phyloP scores from a whole-genome alignment of 1,140 invertebrate species.

The Macrotrachela quadricornifera region DNA sequence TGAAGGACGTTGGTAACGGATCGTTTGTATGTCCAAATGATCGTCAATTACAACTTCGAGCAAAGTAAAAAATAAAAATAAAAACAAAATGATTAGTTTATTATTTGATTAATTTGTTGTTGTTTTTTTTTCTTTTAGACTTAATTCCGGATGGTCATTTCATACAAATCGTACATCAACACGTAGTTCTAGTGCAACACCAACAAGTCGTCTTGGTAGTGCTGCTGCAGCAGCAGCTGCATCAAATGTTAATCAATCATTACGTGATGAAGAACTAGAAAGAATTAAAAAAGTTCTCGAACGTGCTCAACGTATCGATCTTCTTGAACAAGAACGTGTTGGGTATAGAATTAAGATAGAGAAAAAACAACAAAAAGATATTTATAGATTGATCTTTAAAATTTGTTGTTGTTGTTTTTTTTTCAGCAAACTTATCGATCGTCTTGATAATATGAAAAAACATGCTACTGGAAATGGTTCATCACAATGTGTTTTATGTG shows the following conservation, averaged over 20 bases:
- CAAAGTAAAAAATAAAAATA: constrained; percentile 46
- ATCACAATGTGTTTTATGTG: constrained; percentile 48
- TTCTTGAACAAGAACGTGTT: constrained; percentile 51
- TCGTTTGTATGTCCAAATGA: constrained; percentile 44
- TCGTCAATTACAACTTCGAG: constrained; percentile 61
- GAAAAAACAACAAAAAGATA: neutral
- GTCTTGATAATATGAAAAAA: constrained; percentile 55
- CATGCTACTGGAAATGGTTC: constrained; percentile 40
- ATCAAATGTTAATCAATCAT: too few relatives aligned
- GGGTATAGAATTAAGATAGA: constrained; percentile 32
- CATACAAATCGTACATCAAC: too few relatives aligned
- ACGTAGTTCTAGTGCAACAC: neutral
- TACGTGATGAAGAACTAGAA: constrained; percentile 43
- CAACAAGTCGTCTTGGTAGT: neutral
- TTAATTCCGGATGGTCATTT: constrained; percentile 58
- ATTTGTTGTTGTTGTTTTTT: constrained; percentile 10
- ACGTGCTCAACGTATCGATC: constrained; percentile 51
- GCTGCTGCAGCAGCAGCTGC: neutral
- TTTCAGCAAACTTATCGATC: constrained; percentile 52
- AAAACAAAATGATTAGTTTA: too few relatives aligned
- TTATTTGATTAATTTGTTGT: neutral
- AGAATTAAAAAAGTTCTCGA: constrained; percentile 53
- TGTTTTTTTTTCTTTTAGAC: constrained; percentile 32
- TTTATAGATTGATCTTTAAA: too few relatives aligned
- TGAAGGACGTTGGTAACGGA: too few relatives aligned